Evolutionary conservation across 1,140 invertebrate genomes (phyloP).

Genomic region (Hylaeus anthracinus): DNA sequence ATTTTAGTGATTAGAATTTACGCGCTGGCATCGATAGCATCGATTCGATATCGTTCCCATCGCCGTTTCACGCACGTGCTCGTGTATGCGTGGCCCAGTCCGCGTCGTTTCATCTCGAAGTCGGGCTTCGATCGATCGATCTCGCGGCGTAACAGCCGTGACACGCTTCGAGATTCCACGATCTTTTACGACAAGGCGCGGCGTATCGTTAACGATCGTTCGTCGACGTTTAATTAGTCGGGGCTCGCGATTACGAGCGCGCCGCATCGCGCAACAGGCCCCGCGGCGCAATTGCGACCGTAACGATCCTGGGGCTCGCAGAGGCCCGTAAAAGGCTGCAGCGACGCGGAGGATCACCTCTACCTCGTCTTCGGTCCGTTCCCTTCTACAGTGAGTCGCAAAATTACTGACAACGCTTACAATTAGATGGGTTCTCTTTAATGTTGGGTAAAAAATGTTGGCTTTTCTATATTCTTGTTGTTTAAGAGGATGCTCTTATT

Average conservation of each 20-base stretch:
- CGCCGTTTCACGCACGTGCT: neutral
- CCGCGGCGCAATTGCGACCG: slow-evolving; percentile 58
- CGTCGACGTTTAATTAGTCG: slow-evolving; percentile 73
- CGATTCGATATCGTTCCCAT: too few species aligned
- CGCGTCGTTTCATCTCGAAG: slow-evolving; percentile 5
- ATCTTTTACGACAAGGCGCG: slow-evolving; percentile 65
- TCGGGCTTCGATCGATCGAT: slow-evolving; percentile 51
- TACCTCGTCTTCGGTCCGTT: slow-evolving; percentile 29
- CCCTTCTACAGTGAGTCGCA: neutral
- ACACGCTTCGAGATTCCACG: slow-evolving; percentile 65
- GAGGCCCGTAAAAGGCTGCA: slow-evolving; percentile 56
- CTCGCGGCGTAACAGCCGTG: slow-evolving; percentile 55
- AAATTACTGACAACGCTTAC: too few species aligned
- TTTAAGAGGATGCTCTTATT: too few species aligned
- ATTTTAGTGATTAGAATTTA: too few species aligned
- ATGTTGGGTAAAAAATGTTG: too few species aligned
- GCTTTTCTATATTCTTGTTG: too few species aligned
- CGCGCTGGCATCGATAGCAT: too few species aligned
- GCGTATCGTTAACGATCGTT: slow-evolving; percentile 72
- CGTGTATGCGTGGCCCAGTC: neutral
- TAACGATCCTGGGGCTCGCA: slow-evolving; percentile 50
- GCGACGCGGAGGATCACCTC: slow-evolving; percentile 39
- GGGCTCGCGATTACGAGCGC: slow-evolving; percentile 58
- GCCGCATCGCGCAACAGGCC: slow-evolving; percentile 55
- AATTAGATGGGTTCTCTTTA: too few species aligned